Evolutionary conservation across 2,113 vertebrate genomes (phyloP), one percentile per base, ranked within the genome.

Genomic region (Potamarius usumacintae): DNA sequence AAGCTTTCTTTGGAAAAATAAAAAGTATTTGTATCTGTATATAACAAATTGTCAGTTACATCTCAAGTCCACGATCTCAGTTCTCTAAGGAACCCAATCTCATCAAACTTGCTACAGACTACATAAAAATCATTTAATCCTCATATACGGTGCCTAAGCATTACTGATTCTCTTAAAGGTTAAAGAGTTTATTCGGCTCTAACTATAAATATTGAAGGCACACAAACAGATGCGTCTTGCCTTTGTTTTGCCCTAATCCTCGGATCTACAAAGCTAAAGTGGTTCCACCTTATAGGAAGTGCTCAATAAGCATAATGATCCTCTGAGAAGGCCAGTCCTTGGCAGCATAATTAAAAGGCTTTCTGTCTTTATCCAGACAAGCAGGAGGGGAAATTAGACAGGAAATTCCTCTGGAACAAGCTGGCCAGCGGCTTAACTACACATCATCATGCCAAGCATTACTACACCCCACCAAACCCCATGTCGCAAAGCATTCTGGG

Each of bases 391-490:
- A 90, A 95, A 94, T 94, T 93, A 96, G 93, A 95, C 95, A 94
- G 95, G 95, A 96, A 97, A 96, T 96, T 96, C 95, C 95, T 95
- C 90, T 90, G 93, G 92, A 94, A 94, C 91, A 93, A 95, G 92
- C 93, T 95, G 94, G 93, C 94, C 90, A 92, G 88, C 88, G 92
- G 94, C 94, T 92, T 95, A 95, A 96, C 93, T 92, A 95, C 93
- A 94, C 89, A 94, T 88, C 72, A 55, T 86, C 92, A 90, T 95
- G 94, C 94, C 95, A 96, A 92, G 91, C 90, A 77, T 88, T 91
- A 87, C 91, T 91, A 87, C 91, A 93, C 88, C 72, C 57, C 81
- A 82, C n/a, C 84, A 53, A 85, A 83, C 84, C 62, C 84, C 86
- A 17, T 74, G n/a, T 48, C 72, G 84, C 87, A 89, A 63, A 71